Base-by-base conservation (phyloP, 2,113 vertebrate species). In the Chroicocephalus ridibundus region DNA sequence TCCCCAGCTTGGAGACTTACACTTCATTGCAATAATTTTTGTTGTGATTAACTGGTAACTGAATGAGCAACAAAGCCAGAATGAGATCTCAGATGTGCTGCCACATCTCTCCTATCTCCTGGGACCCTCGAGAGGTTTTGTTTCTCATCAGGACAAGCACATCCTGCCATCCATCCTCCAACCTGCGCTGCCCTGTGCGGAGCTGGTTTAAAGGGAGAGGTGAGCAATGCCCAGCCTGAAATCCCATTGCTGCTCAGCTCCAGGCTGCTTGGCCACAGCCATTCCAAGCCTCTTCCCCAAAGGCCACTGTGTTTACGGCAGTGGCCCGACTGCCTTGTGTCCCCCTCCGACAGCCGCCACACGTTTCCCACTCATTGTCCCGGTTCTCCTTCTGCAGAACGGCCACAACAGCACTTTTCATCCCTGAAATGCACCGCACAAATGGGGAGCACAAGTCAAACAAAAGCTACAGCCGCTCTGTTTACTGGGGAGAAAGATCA, bases 401-500 rank as follows among this genome's bases (percentile, higher is more conserved):
- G 55, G 97, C 90, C 95, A 86, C 91, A 69, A 77, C 88, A 91
- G 94, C 97, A 88, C 96, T 97, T 97, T 93, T 83, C 84, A 92
- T 90, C 91, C 96, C 94, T 91, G 94, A 96, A 97, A 94, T 60
- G 87, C 82, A 57, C 80, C 7, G 4, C 88, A 96, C 93, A 96
- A 96, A 96, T 57, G 68, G 78, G 95, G 93, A 96, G 94, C 86
- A 80, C 76, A 94, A 89, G 88, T 80, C 81, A 95, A 95, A 98
- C 97, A 98, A 98, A 98, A 97, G 96, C 95, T 94, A 87, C 87
- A 92, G 85, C 87, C 47, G 2, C 88, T 90, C 96, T 97, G 97
- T 97, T 98, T 97, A 96, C 97, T 64, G 82, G 93, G 65, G 78
- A 94, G 80, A 90, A 95, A 96, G 94, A 98, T 97, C 97, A 97